These are phyloP conservation scores for Pterois miles DNA, from an alignment of 2,797 vertebrate species.

Conservation along the genomic window DNA sequence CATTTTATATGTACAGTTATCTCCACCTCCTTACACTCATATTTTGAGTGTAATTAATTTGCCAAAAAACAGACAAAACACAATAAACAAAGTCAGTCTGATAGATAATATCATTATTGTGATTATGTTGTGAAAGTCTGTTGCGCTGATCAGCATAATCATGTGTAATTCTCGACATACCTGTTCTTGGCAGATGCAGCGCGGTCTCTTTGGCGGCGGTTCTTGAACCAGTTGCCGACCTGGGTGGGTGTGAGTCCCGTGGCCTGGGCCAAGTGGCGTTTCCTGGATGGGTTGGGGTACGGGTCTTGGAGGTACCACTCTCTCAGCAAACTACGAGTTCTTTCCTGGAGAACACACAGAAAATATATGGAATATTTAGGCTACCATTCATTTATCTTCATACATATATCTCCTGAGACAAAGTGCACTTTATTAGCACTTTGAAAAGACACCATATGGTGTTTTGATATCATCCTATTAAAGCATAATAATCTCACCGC, in stretches of 20 bases:
- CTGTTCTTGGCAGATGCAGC: constrained; percentile 88
- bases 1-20: too few relatives aligned
- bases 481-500: constrained; percentile 54
- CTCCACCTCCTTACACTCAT: too few relatives aligned
- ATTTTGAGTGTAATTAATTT: too few relatives aligned
- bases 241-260: constrained; percentile 87
- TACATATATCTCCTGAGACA: background rate
- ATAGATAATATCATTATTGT: too few relatives aligned
- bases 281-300: constrained; percentile 87
- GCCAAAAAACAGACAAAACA: too few relatives aligned
- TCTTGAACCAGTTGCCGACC: constrained; percentile 90
- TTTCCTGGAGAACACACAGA: constrained; percentile 71
- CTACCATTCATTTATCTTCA: too few relatives aligned
- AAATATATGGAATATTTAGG: background rate
- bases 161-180: constrained; percentile 14
- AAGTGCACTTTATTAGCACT: background rate
- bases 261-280: constrained; percentile 86
- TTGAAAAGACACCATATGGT: constrained; percentile 2
- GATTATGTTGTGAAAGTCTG: too few relatives aligned
- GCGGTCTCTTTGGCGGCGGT: constrained; percentile 85
- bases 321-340: constrained; percentile 85
- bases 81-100: too few relatives aligned
- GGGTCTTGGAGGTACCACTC: constrained; percentile 89
- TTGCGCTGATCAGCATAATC: too few relatives aligned
- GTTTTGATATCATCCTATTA: constrained; percentile 46